A percentile compares a stretch with the other conserved stretches of the same genome.
Evolutionary conservation across 2,797 vertebrate genomes (phyloP).

Genomic region (Nothura maculosa): DNA sequence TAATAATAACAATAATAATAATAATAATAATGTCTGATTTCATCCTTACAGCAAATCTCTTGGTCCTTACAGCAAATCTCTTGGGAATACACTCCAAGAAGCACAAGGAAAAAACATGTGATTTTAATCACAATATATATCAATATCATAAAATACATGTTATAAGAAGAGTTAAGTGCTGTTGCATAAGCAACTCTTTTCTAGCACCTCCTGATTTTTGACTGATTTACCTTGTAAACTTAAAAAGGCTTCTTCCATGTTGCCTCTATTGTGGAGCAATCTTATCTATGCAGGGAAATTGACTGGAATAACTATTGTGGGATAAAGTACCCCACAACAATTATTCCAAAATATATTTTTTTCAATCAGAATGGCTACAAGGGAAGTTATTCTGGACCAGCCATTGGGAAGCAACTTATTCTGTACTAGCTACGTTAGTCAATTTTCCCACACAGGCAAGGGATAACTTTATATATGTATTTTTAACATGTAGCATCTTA

Average conservation of each 20-base stretch:
- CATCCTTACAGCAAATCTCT: background rate
- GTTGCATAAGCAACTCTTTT: background rate
- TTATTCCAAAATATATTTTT: background rate
- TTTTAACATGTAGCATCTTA: background rate
- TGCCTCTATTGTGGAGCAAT: background rate
- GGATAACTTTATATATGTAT: background rate
- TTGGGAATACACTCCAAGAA: background rate
- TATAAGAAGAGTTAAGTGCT: background rate
- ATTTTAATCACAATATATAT: background rate
- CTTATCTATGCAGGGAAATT: background rate
- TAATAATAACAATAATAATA: too few species aligned
- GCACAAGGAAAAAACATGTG: background rate
- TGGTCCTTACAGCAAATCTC: background rate
- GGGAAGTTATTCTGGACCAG: background rate
- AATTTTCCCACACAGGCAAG: background rate
- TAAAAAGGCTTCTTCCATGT: background rate
- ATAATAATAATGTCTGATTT: background rate
- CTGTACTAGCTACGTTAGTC: background rate
- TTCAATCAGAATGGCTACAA: background rate
- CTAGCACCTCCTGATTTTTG: background rate
- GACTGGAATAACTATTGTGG: background rate
- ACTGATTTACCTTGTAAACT: background rate
- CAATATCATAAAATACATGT: background rate
- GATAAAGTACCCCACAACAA: background rate
- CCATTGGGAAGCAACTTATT: background rate